These are phyloP conservation scores for Barypeithes pellucidus DNA, from an alignment of 2,888 invertebrate genomes.

Conservation along the genomic window DNA sequence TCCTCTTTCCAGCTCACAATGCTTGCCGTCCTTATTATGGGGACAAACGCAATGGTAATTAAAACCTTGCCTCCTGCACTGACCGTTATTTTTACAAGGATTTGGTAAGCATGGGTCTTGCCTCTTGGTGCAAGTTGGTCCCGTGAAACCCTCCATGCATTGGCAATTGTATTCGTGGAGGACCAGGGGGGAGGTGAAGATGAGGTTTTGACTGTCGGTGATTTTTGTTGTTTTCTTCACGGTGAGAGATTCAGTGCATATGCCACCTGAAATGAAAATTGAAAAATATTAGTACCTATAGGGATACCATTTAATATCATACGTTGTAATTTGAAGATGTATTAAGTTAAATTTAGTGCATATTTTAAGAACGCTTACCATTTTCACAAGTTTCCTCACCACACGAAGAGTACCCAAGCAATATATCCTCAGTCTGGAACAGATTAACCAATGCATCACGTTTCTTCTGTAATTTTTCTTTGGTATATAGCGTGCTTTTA, in stretches of 20 bases:
- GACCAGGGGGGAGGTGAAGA: slow-evolving; percentile 88
- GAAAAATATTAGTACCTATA: no score
- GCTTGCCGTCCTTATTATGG: slow-evolving; percentile 83
- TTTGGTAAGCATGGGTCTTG: slow-evolving; percentile 94
- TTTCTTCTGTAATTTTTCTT: slow-evolving; percentile 79
- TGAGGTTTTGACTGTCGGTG: slow-evolving; percentile 85
- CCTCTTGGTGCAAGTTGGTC: slow-evolving; percentile 85
- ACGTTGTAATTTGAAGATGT: no score
- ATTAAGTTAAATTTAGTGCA: no score
- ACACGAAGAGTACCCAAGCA: slow-evolving; percentile 87
- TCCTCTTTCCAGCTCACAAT: slow-evolving; percentile 88
- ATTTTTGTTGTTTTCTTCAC: slow-evolving; percentile 82
- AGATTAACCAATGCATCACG: slow-evolving; percentile 77
- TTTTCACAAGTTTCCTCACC: slow-evolving; percentile 83
- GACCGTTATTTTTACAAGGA: slow-evolving; percentile 89
- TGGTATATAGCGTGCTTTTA: slow-evolving; percentile 77
- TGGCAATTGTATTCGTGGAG: slow-evolving; percentile 85
- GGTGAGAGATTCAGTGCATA: slow-evolving; percentile 81
- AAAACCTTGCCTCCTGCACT: slow-evolving; percentile 87
- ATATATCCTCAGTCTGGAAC: slow-evolving; percentile 75
- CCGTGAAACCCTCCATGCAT: slow-evolving; percentile 89
- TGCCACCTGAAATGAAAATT: slow-evolving; percentile 71
- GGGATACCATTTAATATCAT: no score
- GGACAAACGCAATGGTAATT: slow-evolving; percentile 90
- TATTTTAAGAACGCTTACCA: slow-evolving; percentile 60